Conservation (phyloP, 2,113 vertebrate species). For the Toxostoma redivivum region DNA sequence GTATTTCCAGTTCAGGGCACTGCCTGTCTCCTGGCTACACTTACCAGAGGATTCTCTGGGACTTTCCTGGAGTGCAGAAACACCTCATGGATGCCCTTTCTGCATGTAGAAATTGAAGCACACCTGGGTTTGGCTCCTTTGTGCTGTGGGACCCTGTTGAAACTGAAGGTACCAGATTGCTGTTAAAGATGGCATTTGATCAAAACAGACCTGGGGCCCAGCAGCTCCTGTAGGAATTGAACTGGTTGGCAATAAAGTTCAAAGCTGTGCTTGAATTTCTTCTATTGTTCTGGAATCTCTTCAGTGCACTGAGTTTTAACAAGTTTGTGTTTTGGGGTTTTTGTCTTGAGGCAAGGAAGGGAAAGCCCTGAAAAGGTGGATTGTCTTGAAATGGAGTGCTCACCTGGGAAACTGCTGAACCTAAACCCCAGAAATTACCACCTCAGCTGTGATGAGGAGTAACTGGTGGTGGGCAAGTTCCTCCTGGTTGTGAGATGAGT, state of each 20-base stretch:
- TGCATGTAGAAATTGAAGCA: background rate
- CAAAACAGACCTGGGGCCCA: background rate
- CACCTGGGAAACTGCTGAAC: background rate
- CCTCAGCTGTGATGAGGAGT: background rate
- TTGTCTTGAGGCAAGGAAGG: background rate
- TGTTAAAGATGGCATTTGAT: background rate
- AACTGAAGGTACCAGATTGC: background rate
- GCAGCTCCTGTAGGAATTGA: background rate
- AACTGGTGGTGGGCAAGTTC: background rate
- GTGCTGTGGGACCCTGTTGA: background rate
- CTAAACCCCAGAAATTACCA: background rate
- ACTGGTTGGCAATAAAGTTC: background rate
- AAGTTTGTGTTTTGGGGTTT: background rate
- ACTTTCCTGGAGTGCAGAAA: background rate
- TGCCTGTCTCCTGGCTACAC: background rate
- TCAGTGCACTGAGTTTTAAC: background rate
- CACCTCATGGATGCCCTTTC: background rate
- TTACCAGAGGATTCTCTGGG: background rate
- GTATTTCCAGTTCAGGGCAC: background rate
- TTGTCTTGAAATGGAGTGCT: background rate
- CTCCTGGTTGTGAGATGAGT: background rate
- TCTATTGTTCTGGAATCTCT: background rate
- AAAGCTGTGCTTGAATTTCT: background rate
- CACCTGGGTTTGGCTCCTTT: background rate
- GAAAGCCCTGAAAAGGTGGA: background rate